Evolutionary conservation across 1,140 invertebrate species (phyloP).

Genomic region (Drosophila kepulauana): DNA sequence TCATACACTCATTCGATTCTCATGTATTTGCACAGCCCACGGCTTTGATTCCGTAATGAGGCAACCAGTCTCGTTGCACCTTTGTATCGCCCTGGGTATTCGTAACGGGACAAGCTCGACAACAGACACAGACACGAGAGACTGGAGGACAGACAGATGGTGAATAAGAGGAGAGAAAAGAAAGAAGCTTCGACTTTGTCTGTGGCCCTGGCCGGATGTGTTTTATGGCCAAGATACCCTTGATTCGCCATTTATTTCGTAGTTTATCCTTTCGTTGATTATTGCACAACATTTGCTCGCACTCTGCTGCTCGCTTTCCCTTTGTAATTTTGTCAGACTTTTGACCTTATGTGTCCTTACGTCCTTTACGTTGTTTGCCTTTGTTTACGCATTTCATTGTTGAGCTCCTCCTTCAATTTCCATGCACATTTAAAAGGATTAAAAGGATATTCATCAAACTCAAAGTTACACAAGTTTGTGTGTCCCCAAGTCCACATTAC

Average conservation of each 20-base stretch:
- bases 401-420: constrained; percentile 67
- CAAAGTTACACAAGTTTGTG: constrained; percentile 70
- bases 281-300: constrained; percentile 72
- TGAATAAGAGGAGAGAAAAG: constrained; percentile 19
- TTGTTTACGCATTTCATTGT: constrained; percentile 67
- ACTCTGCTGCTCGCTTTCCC: constrained; percentile 26
- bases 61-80: constrained; percentile 64
- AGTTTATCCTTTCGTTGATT: constrained; percentile 82
- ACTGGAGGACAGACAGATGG: constrained; percentile 8
- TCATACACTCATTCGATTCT: neutral
- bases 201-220: constrained; percentile 64
- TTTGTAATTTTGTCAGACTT: constrained; percentile 67
- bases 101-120: constrained; percentile 21
- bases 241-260: constrained; percentile 79
- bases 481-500: constrained; percentile 9
- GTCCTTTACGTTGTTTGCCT: constrained; percentile 45
- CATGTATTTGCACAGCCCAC: constrained; percentile 54
- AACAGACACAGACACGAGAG: constrained; percentile 4
- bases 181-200: constrained; percentile 59
- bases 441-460: constrained; percentile 81
- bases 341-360: constrained; percentile 73
- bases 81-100: constrained; percentile 55
- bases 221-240: constrained; percentile 74
- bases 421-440: constrained; percentile 80
- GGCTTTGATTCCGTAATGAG: constrained; percentile 80